Conservation (phyloP, 2,113 vertebrate species). For the Galbula dea region DNA sequence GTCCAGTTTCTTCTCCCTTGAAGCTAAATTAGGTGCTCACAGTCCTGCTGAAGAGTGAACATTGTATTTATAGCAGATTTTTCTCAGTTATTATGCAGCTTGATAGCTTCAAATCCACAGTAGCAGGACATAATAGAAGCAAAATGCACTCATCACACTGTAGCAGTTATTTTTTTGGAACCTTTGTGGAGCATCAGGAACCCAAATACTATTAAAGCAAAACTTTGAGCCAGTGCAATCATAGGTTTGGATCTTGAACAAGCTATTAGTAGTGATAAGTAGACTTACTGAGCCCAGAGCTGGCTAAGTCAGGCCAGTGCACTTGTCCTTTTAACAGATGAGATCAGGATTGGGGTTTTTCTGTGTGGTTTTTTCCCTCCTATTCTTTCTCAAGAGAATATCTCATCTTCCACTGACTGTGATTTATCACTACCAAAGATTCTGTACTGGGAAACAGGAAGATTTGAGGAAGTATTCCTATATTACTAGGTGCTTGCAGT, state of each 20-base stretch:
- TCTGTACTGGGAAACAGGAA: neutral
- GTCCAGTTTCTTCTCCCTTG: neutral
- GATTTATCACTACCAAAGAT: neutral
- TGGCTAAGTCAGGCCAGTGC: neutral
- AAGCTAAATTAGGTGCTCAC: neutral
- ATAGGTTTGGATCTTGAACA: neutral
- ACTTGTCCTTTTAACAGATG: neutral
- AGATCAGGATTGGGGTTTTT: neutral
- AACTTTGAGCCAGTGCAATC: neutral
- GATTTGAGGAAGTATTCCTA: neutral
- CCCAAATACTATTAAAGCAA: neutral
- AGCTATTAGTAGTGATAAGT: neutral
- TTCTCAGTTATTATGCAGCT: neutral
- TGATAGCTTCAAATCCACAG: neutral
- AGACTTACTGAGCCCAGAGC: neutral
- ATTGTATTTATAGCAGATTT: neutral
- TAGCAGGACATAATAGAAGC: neutral
- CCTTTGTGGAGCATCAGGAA: neutral
- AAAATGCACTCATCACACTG: neutral
- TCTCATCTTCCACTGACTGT: neutral
- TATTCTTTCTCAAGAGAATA: neutral
- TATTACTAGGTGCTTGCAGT: neutral
- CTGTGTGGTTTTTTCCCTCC: neutral
- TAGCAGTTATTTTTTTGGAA: neutral
- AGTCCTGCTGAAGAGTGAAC: neutral